phyloP scores from a whole-genome alignment of 2,888 invertebrate species.

The Choristoneura rosaceana region DNA sequence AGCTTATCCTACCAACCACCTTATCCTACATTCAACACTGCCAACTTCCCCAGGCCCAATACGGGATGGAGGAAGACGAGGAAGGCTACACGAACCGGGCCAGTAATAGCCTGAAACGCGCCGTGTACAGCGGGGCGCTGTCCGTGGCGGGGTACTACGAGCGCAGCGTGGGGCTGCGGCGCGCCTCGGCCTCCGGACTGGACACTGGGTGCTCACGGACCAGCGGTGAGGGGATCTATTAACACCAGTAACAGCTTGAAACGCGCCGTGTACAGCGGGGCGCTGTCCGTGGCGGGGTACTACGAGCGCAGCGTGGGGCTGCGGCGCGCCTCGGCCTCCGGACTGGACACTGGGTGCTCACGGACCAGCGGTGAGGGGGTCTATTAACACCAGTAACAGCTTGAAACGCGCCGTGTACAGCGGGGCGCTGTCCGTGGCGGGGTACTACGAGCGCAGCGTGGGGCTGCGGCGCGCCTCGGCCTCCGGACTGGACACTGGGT shows the following conservation, averaged over 20 bases:
- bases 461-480: constrained; percentile 91
- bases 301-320: constrained; percentile 93
- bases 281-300: constrained; percentile 93
- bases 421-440: constrained; percentile 93
- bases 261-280: constrained; percentile 93
- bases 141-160: constrained; percentile 94
- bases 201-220: constrained; percentile 94
- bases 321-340: constrained; percentile 90
- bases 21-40: too few species aligned
- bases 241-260: constrained; percentile 92
- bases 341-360: constrained; percentile 93
- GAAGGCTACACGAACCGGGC: constrained; percentile 90
- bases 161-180: constrained; percentile 90
- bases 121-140: constrained; percentile 94
- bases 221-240: constrained; percentile 84
- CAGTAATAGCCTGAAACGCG: constrained; percentile 91
- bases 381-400: constrained; percentile 88
- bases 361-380: constrained; percentile 88
- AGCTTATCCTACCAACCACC: too few species aligned
- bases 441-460: constrained; percentile 93
- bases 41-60: constrained; percentile 87
- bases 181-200: constrained; percentile 91
- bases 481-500: constrained; percentile 92
- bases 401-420: constrained; percentile 93
- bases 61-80: constrained; percentile 95